Evolutionary conservation across 30 jellyfish, hydroid and myxozoan genomes (phyloP).

Genomic region (Aurelia sp.): DNA sequence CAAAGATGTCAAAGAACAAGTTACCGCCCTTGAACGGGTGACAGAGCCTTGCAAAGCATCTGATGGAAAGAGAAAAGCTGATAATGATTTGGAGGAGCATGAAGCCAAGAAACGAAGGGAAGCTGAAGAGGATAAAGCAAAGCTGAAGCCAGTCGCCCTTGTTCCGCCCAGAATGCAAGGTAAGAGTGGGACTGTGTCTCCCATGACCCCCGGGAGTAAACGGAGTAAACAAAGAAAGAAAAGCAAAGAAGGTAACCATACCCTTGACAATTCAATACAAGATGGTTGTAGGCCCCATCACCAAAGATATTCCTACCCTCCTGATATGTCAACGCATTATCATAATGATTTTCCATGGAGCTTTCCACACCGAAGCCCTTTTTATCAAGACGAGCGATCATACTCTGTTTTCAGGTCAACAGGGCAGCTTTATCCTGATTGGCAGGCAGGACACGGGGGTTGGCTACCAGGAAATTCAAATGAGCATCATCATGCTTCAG

Average conservation of each 20-base stretch:
- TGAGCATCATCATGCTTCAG: neutral
- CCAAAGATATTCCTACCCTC: slow-evolving; percentile 41
- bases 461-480: neutral
- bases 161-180: slow-evolving; percentile 93
- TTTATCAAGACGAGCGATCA: slow-evolving; percentile 1
- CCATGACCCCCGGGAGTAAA: slow-evolving; percentile 7
- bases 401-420: slow-evolving; percentile 38
- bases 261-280: neutral
- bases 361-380: slow-evolving; percentile 10
- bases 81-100: slow-evolving; percentile 16
- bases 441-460: neutral
- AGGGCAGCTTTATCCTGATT: slow-evolving; percentile 9
- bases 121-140: slow-evolving; percentile 43
- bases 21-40: slow-evolving; percentile 69
- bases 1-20: slow-evolving; percentile 71
- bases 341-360: slow-evolving; percentile 10
- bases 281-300: slow-evolving; percentile 2
- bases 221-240: slow-evolving; percentile 51
- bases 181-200: slow-evolving; percentile 10
- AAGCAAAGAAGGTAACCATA: neutral
- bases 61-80: slow-evolving; percentile 41
- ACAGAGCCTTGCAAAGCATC: slow-evolving; percentile 22
- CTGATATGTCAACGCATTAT: slow-evolving; percentile 16
- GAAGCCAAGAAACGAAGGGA: slow-evolving; percentile 24
- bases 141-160: slow-evolving; percentile 89